Conservation (phyloP, 2,113 vertebrate genomes). For the Scartelaos histophorus region DNA sequence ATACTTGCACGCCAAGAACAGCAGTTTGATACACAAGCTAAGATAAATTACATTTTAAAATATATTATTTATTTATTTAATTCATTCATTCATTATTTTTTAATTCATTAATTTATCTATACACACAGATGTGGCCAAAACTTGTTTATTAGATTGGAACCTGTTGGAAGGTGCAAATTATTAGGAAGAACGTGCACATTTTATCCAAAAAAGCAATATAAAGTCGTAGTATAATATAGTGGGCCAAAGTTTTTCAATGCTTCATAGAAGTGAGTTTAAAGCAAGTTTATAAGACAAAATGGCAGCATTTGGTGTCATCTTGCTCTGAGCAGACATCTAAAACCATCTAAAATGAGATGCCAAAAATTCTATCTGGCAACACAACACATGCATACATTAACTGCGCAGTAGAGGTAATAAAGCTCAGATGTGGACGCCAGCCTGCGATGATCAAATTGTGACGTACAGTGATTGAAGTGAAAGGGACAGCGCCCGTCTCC, state of each 20-base stretch:
- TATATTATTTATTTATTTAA: no score
- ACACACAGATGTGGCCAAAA: no score
- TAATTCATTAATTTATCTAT: background rate
- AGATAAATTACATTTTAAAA: background rate
- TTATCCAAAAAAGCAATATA: no score
- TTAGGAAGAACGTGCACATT: no score
- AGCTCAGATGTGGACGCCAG: slow-evolving; percentile 9
- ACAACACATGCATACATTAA: background rate
- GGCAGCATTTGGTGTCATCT: slow-evolving; percentile 17
- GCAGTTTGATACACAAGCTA: slow-evolving; percentile 6
- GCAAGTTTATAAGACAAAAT: slow-evolving; percentile 4
- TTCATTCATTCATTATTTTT: no score
- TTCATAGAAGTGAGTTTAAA: slow-evolving; percentile 9
- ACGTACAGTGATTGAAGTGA: slow-evolving; percentile 10
- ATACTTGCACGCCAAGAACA: background rate
- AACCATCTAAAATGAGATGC: slow-evolving; percentile 26
- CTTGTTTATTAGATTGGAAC: no score
- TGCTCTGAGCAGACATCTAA: slow-evolving; percentile 15
- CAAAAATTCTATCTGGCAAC: background rate
- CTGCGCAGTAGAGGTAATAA: background rate
- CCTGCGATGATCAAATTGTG: background rate
- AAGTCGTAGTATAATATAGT: no score
- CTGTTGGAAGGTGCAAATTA: background rate
- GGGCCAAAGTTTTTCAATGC: no score
- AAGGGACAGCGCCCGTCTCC: background rate